Percentiles rank a stretch among this genome's conserved stretches.
These are phyloP conservation scores for Pachycephus smyrnensis DNA, from an alignment of 2,888 invertebrate species.

Conservation along the genomic window DNA sequence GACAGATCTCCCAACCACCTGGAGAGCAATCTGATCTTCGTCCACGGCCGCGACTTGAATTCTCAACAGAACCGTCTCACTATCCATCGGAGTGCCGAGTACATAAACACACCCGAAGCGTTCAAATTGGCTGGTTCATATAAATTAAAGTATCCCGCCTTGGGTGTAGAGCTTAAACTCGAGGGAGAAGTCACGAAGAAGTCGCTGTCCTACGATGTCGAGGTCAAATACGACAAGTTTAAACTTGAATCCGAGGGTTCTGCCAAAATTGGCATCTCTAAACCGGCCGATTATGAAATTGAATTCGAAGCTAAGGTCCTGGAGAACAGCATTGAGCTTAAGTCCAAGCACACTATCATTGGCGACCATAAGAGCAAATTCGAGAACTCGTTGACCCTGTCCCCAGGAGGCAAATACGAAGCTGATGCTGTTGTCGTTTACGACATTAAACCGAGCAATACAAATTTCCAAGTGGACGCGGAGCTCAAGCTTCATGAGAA, in stretches of 20 bases:
- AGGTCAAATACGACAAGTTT: constrained; percentile 72
- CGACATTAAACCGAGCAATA: constrained; percentile 70
- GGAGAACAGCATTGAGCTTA: constrained; percentile 69
- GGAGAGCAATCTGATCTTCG: constrained; percentile 70
- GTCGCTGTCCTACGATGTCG: constrained; percentile 71
- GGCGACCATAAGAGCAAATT: constrained; percentile 74
- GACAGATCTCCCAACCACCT: constrained; percentile 59
- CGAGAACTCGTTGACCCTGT: constrained; percentile 72
- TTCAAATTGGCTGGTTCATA: constrained; percentile 70
- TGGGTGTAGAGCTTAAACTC: constrained; percentile 60
- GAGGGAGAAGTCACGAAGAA: constrained; percentile 73
- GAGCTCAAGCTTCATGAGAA: constrained; percentile 72
- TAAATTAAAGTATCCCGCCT: constrained; percentile 54
- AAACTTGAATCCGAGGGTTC: constrained; percentile 70
- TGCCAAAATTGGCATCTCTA: constrained; percentile 63
- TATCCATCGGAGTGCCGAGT: constrained; percentile 46
- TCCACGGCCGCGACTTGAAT: constrained; percentile 74
- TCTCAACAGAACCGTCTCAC: constrained; percentile 71
- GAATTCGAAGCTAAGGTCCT: constrained; percentile 70
- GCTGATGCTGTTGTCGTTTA: constrained; percentile 73
- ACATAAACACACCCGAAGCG: constrained; percentile 60
- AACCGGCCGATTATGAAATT: constrained; percentile 70
- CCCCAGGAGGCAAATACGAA: constrained; percentile 74
- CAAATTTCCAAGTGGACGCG: constrained; percentile 70
- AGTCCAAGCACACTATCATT: constrained; percentile 71